phyloP scores from a whole-genome alignment of 2,113 vertebrate species.

The Zosterops japonicus region DNA sequence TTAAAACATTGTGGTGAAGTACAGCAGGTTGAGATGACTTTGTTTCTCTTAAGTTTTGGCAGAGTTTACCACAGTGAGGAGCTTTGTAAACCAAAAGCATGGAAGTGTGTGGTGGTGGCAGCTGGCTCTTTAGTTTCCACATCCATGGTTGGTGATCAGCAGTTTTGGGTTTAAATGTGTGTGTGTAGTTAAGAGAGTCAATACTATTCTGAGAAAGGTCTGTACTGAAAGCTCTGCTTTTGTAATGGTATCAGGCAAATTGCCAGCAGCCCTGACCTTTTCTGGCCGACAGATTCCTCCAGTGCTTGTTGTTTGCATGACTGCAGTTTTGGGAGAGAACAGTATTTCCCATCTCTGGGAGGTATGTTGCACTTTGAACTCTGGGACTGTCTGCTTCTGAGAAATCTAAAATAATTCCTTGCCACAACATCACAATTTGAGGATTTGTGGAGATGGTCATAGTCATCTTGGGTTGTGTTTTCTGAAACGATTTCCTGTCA shows the following conservation, averaged over 20 bases:
- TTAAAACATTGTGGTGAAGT: not conserved
- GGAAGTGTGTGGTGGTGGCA: not conserved
- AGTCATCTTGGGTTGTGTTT: not conserved
- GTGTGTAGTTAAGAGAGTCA: not conserved
- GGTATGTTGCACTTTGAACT: not conserved
- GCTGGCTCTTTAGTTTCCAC: not conserved
- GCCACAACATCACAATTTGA: not conserved
- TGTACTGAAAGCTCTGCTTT: not conserved
- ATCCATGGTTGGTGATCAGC: not conserved
- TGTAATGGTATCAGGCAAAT: rapidly evolving
- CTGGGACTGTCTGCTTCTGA: not conserved
- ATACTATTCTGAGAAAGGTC: not conserved
- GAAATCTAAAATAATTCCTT: not conserved
- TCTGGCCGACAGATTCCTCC: rapidly evolving
- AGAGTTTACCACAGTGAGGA: not conserved
- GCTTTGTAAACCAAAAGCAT: not conserved
- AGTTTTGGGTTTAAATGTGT: not conserved
- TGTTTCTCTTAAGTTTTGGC: not conserved
- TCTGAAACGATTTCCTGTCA: not conserved
- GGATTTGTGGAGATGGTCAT: not conserved
- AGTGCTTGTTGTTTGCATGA: not conserved
- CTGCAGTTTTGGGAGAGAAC: not conserved
- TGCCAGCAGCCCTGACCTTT: not conserved
- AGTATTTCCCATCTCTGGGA: not conserved
- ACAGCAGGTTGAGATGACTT: not conserved